Base-by-base conservation (phyloP, 1,140 invertebrate species). In the Telenomus remus region DNA sequence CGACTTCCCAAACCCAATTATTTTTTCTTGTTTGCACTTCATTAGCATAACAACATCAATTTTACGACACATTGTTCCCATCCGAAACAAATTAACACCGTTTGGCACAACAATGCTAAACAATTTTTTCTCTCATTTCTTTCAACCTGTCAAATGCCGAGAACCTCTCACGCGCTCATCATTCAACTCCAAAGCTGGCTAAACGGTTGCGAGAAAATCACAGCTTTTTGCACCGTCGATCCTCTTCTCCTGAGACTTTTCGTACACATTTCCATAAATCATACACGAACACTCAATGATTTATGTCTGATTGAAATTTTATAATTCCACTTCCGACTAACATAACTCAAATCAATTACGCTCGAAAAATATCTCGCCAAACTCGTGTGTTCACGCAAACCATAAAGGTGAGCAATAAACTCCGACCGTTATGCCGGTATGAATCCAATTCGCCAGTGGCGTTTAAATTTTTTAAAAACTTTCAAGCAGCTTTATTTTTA, bases 31-130 rank as follows among this genome's bases (percentile, higher is more conserved):
- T 11, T 39, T 2, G 34, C 13, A 39, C 34, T 27, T 27, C 37
- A 64, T 55, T 48, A 55, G n/a, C 60, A 54, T 50, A 65, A 65
- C 43, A 49, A 33, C 2, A 10, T 57, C 27, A 61, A 61, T 16
- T 35, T 43, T 53, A 57, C 12, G 42, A 53, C 35, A 47, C 37
- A 63, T 64, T 64, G 60, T 72, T 53, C 61, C 55, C 42, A 44
- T 56, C 39, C 50, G 37, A 57, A n/a, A 57, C 42, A 27, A 14
- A 46, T 64, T 72, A 71, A 6, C 59, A 37, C 42, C 19, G 19
- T 57, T 57, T 64, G 47, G 64, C 34, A 59, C 43, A 39, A 64
- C 60, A 64, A 53, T 64, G 16, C 13, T 64, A 12, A 64, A 53
- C 42, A 19, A 64, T 15, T 57, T 48, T 64, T 27, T 27, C 6